A percentile compares a stretch with the other conserved stretches of the same genome.
These are phyloP conservation scores for Engraulis encrasicolus DNA, from an alignment of 2,113 vertebrate species.

Conservation along the genomic window DNA sequence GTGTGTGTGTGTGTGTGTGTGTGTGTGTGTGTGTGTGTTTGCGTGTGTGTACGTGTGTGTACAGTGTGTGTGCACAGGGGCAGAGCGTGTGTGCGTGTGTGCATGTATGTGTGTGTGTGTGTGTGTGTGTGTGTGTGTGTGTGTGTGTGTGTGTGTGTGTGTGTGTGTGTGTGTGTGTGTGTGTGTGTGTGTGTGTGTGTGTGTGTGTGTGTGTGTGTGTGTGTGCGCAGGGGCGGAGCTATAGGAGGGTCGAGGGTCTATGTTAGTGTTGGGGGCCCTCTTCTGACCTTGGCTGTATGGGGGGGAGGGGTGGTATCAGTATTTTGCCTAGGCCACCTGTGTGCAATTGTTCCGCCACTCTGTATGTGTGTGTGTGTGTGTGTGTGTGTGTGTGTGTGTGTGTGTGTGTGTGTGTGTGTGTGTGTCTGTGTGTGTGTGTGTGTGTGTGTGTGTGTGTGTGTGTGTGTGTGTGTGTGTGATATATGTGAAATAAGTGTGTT, in stretches of 20 bases:
- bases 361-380: background rate
- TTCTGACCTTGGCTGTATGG: no score
- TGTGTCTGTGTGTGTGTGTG: no score
- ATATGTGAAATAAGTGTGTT: no score
- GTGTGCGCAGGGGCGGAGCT: no score
- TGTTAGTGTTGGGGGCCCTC: no score
- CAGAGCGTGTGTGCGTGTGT: background rate
- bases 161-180: background rate
- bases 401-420: no score
- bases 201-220: background rate
- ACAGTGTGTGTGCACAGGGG: background rate
- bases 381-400: background rate
- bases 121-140: background rate
- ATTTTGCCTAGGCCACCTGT: no score
- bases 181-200: no score
- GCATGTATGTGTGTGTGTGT: background rate
- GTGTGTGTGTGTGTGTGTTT: background rate
- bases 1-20: background rate
- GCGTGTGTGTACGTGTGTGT: background rate
- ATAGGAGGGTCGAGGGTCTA: no score
- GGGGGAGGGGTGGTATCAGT: no score
- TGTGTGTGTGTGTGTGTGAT: background rate
- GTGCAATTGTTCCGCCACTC: no score
- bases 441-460: no score
- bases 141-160: background rate